Conservation (phyloP, 2,113 vertebrate genomes). For the Silurus meridionalis region DNA sequence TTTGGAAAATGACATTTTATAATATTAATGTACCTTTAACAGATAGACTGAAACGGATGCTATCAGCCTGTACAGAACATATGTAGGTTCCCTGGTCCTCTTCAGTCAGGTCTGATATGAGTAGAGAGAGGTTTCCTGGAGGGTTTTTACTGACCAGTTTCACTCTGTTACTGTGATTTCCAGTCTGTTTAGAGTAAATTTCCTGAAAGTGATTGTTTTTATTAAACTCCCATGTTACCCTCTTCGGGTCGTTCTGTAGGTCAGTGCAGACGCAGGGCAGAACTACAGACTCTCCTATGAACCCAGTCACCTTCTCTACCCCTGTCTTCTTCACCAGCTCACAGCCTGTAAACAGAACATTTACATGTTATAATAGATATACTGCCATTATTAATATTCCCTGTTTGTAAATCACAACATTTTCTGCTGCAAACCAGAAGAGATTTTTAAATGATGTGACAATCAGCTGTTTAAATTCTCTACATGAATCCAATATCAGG, state of each 20-base stretch:
- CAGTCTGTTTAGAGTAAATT: conserved; percentile 1
- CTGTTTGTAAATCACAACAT: background rate
- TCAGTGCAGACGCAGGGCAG: conserved; percentile 29
- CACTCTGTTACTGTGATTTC: background rate
- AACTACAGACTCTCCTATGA: conserved; percentile 17
- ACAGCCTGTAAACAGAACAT: background rate
- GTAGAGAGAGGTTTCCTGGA: too few species aligned
- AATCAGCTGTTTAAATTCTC: background rate
- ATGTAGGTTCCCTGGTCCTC: too few species aligned
- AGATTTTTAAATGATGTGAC: background rate
- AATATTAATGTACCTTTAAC: conserved; percentile 6
- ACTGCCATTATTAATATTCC: background rate
- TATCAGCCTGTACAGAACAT: too few species aligned
- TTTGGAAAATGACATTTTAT: too few species aligned
- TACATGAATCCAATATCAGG: background rate
- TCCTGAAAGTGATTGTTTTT: too few species aligned
- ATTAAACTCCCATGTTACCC: background rate
- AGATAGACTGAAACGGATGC: background rate
- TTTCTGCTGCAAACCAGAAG: background rate
- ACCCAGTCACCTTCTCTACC: background rate
- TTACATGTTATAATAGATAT: background rate
- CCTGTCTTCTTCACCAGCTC: background rate
- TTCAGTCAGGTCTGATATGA: background rate
- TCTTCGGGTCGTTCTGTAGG: background rate
- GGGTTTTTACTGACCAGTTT: background rate